Conservation (phyloP, 2,797 vertebrate genomes). For the Betta splendens region DNA sequence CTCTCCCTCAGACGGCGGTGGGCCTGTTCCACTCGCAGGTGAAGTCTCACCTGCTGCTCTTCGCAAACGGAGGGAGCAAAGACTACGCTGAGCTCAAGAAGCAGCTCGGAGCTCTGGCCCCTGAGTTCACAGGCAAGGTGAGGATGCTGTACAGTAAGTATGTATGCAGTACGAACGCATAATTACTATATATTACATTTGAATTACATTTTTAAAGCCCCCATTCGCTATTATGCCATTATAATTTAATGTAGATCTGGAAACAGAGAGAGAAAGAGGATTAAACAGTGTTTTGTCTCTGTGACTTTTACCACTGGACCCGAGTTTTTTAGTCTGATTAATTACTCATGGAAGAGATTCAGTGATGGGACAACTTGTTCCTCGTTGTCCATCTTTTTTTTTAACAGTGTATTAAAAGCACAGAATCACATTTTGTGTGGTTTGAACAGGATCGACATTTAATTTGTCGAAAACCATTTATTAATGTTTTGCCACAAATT, state of each 20-base stretch:
- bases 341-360: too few relatives aligned
- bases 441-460: too few relatives aligned
- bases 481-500: conserved; percentile 7
- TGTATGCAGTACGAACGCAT: too few relatives aligned
- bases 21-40: conserved; percentile 89
- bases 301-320: too few relatives aligned
- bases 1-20: conserved; percentile 79
- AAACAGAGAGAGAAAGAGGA: too few relatives aligned
- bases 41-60: conserved; percentile 87
- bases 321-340: too few relatives aligned
- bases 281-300: too few relatives aligned
- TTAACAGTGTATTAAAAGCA: neutral
- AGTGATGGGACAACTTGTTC: neutral
- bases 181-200: too few relatives aligned
- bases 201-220: too few relatives aligned
- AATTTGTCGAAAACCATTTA: neutral
- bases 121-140: conserved; percentile 80
- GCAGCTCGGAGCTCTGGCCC: conserved; percentile 77
- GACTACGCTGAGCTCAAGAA: conserved; percentile 74
- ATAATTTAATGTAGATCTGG: too few relatives aligned
- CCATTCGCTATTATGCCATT: too few relatives aligned
- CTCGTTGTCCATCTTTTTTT: neutral
- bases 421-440: neutral
- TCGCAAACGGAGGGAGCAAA: conserved; percentile 84
- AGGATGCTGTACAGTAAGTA: too few relatives aligned